Base-by-base conservation (phyloP, 2,888 invertebrate species). In the Rhagonycha fulva region DNA sequence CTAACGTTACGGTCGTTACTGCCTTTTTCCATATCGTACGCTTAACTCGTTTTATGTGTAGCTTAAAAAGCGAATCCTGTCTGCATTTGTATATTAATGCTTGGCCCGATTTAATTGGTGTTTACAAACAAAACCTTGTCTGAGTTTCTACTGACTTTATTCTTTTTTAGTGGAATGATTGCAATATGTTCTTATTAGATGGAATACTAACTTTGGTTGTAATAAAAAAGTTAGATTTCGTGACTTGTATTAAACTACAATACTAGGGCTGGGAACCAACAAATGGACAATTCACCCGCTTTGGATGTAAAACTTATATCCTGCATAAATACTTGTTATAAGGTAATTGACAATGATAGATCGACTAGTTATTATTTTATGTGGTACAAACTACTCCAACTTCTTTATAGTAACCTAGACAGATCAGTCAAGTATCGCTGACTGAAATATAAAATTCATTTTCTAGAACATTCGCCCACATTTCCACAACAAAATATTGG, bases 271-370 rank as follows among this genome's bases (percentile, higher is more conserved):
- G 82, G 79, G 80, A 80, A 81, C 79, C 78, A 78, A 81, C 82
- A 82, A 81, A 82, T 82, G 82, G 81, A 84, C 82, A 82, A 81
- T 83, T 82, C 83, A 80, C 82, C 83, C 82, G 81, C 81, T 84
- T 81, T 82, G 81, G 83, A 82, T 82, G 80, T 81, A 83, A 82
- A 81, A 82, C 81, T 82, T 80, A 47, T 47, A 82, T 83, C 82
- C 82, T 84, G 83, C 82, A 83, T 84, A 84, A 83, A 84, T 84
- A 83, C 84, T 83, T 82, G 84, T 84, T 84, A 84, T 84, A 83
- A 47, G 82, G 83, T 84, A 84, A 84, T 84, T 84, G 84, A 84
- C 84, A 84, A 84, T 84, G 84, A 84, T 84, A 83, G 83, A 84
- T 84, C 80, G 84, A 80, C 82, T 83, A 83, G 83, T 84, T 81